A percentile compares a stretch with the other conserved stretches of the same genome.
phyloP scores from a whole-genome alignment of 2,113 vertebrate genomes.

The Hemiscyllium ocellatum region DNA sequence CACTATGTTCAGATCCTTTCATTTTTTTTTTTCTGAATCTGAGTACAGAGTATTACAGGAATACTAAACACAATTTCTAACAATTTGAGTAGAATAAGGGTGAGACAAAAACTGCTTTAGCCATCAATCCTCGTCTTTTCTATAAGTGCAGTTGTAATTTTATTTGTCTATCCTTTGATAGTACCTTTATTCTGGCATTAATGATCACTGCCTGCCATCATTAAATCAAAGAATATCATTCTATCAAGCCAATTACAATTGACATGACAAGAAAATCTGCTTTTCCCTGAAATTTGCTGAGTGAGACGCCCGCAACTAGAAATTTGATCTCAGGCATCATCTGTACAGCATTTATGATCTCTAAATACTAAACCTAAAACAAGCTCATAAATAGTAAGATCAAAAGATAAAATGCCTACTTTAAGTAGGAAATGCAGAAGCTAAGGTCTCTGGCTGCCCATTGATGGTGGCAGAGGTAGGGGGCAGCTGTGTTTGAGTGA shows the following conservation, averaged over 20 bases:
- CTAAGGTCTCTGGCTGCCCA: not conserved
- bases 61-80: not conserved
- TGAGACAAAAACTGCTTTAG: not conserved
- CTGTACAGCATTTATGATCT: not conserved
- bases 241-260: not conserved
- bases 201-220: not conserved
- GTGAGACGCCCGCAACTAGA: not conserved
- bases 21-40: not conserved
- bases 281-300: not conserved
- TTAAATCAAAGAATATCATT: not conserved
- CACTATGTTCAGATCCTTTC: not conserved
- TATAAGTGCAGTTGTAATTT: not conserved
- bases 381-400: not conserved
- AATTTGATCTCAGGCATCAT: not conserved
- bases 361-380: not conserved
- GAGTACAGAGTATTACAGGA: not conserved
- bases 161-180: not conserved
- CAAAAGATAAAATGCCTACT: not conserved
- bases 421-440: not conserved
- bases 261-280: not conserved
- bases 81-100: not conserved
- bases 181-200: not conserved
- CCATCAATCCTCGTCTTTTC: not conserved
- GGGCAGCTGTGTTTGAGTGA: too few relatives aligned
- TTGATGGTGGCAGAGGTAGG: too few relatives aligned